Evolutionary conservation across 2,888 invertebrate species (phyloP).

Genomic region (Ectobius pallidus): DNA sequence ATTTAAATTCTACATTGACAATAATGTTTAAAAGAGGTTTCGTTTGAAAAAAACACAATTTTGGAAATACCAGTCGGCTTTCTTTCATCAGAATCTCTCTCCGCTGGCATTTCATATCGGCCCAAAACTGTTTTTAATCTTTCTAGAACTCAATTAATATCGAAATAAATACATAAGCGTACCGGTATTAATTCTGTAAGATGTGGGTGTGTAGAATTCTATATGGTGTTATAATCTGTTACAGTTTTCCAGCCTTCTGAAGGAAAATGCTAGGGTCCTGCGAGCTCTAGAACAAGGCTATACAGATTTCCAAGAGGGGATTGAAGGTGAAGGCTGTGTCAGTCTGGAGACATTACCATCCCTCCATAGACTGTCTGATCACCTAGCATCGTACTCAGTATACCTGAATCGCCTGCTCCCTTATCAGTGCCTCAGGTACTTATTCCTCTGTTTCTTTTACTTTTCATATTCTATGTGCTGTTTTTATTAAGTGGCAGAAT

Average conservation of each 20-base stretch:
- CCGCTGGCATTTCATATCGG: too few relatives aligned
- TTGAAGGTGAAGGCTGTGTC: conserved; percentile 40
- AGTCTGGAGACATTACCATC: conserved; percentile 52
- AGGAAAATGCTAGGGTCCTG: conserved; percentile 43
- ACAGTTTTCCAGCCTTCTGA: conserved; percentile 53
- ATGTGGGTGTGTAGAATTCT: too few relatives aligned
- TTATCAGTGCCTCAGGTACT: conserved; percentile 53
- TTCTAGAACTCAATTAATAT: too few relatives aligned
- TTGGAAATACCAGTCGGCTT: too few relatives aligned
- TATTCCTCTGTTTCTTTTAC: background rate
- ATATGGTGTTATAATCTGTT: conserved; percentile 19
- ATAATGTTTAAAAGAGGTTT: too few relatives aligned
- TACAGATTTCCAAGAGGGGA: conserved; percentile 42
- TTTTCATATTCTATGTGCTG: background rate
- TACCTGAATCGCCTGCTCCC: conserved; percentile 54
- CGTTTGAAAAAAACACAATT: too few relatives aligned
- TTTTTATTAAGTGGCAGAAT: background rate
- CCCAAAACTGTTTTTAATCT: too few relatives aligned
- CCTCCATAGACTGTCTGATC: conserved; percentile 52
- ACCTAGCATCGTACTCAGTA: conserved; percentile 50
- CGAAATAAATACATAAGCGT: too few relatives aligned
- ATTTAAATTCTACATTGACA: too few relatives aligned
- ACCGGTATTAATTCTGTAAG: too few relatives aligned
- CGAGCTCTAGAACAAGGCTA: conserved; percentile 43
- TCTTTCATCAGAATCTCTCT: too few relatives aligned